Evolutionary conservation across 2,797 vertebrate genomes (phyloP), one percentile per base, ranked within the genome.

Genomic region (Phyllotis vaccarum): DNA sequence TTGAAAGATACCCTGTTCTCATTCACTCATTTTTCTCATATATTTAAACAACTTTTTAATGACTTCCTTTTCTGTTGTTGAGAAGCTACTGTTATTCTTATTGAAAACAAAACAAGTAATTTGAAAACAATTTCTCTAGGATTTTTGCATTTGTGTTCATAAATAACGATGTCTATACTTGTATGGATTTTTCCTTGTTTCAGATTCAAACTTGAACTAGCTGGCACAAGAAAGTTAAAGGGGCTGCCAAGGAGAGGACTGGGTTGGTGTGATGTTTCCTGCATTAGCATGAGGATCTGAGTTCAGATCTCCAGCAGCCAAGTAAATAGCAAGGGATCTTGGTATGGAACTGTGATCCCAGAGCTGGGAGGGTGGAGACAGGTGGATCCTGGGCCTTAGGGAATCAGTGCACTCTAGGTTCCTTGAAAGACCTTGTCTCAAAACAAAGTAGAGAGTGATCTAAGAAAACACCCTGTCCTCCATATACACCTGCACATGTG

Each of bases 81-180:
- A 79, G 89, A 40, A 94, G 89, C 8, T 82, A 60, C 49, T 83
- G 52, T 75, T 89, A 70, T 66, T 95, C 46, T 37, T 68, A n/a
- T 21, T 62, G 34, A 90, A 86, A 60, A 96, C 5, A 86, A 46
- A 92, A 89, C 6, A 85, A 93, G 78, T 68, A 52, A 94, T 90
- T 90, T 80, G n/a, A 94, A 94, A 86, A 89, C 72, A 86, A 86
- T 87, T 93, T 83, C 8, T 54, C 56, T 37, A 54, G 21, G 2
- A 56, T 70, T 93, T 93, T 91, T 88, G 4, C 10, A 27, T 80
- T 60, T 40, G 19, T 31, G 58, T 21, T 31, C 62, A 27, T 95
- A 83, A 66, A 1, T 64, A 43, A 27, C 6, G 56, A 2, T 2
- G 8, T 78, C 8, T 76, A 66, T 72, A 72, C 43, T 83, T 75